A percentile compares a stretch with the other conserved stretches of the same genome.
Conservation (phyloP, 1,140 invertebrate species). For the Apis florea region DNA sequence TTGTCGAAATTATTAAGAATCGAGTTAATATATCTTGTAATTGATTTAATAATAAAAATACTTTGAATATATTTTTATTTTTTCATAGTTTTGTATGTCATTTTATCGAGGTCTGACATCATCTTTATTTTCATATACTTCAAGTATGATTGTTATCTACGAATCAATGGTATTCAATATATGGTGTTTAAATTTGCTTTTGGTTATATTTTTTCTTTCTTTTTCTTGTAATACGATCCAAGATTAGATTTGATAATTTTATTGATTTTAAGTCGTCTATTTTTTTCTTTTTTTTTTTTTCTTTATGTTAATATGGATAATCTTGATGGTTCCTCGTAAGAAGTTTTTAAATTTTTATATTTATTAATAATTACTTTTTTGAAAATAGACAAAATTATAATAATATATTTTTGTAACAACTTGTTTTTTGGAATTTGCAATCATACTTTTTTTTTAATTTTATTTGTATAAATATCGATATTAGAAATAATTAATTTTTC, state of each 20-base stretch:
- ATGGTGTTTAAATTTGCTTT: too few relatives aligned
- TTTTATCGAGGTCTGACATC: neutral
- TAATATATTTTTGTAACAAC: neutral
- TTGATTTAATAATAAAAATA: neutral
- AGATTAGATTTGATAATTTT: neutral
- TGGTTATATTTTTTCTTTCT: neutral
- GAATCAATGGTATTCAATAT: neutral
- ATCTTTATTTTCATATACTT: neutral
- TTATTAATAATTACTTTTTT: neutral
- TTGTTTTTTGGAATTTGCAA: neutral
- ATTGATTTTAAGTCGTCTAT: neutral
- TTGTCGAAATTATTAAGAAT: neutral
- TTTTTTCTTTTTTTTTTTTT: neutral
- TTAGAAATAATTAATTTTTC: neutral
- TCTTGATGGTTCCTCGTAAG: too few relatives aligned
- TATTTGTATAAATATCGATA: neutral
- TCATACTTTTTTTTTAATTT: neutral
- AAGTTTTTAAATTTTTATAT: neutral
- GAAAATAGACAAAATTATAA: too few relatives aligned
- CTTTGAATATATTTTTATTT: neutral
- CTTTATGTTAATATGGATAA: neutral
- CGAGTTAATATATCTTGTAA: neutral
- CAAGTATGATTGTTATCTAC: neutral
- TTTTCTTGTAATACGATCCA: neutral
- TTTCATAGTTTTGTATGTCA: neutral